Conservation (phyloP, 2,888 invertebrate genomes). For the Pseudococcus longispinus region DNA sequence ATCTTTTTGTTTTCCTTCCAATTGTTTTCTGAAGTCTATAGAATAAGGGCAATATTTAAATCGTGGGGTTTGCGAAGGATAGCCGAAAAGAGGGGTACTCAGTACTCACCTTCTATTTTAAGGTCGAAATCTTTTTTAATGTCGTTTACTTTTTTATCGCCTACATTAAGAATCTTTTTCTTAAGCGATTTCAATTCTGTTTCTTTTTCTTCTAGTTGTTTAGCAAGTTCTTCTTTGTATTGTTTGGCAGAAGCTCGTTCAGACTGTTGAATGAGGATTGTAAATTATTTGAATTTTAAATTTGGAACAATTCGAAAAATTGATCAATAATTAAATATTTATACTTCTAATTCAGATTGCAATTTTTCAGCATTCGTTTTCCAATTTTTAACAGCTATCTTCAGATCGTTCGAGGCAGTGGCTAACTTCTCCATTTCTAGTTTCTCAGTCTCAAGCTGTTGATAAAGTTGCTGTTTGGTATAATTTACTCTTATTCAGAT, state of each 20-base stretch:
- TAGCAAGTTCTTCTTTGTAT: conserved; percentile 73
- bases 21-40: conserved; percentile 72
- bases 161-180: conserved; percentile 70
- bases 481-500: background rate
- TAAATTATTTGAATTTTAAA: background rate
- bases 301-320: background rate
- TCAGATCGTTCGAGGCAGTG: conserved; percentile 60
- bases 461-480: background rate
- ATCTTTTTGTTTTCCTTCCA: conserved; percentile 74
- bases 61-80: background rate
- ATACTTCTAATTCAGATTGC: conserved; percentile 48
- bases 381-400: conserved; percentile 71
- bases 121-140: conserved; percentile 74
- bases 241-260: conserved; percentile 72
- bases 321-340: background rate
- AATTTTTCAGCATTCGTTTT: conserved; percentile 70
- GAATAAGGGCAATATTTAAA: conserved; percentile 59
- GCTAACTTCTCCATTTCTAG: conserved; percentile 70
- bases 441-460: conserved; percentile 67
- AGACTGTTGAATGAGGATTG: conserved; percentile 63
- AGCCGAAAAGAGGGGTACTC: background rate
- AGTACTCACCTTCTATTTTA: conserved; percentile 71
- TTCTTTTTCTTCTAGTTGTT: conserved; percentile 79
- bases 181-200: conserved; percentile 80
- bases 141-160: conserved; percentile 72